Evolutionary conservation across 2,113 vertebrate species (phyloP).

Genomic region (Vulpes ferrilata): DNA sequence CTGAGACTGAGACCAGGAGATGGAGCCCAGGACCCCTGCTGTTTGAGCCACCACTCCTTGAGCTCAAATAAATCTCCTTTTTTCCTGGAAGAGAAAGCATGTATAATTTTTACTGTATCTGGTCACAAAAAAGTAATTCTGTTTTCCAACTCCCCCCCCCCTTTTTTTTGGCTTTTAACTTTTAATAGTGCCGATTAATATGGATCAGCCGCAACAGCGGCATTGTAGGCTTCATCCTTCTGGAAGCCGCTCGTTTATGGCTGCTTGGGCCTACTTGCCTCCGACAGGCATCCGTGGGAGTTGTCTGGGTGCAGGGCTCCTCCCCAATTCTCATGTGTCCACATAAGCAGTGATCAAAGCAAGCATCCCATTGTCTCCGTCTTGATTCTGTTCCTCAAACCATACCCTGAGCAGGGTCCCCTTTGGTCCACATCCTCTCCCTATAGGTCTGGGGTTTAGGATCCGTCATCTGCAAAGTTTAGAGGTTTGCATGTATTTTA

Average conservation of each 20-base stretch:
- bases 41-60: background rate
- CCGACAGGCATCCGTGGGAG: background rate
- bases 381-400: conserved; percentile 60
- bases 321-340: background rate
- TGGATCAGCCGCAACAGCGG: conserved; percentile 33
- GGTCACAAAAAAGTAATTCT: conserved; percentile 12
- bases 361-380: conserved; percentile 37
- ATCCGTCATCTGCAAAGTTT: conserved; percentile 51
- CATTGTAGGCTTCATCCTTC: background rate
- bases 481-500: conserved; percentile 68
- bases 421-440: conserved; percentile 35
- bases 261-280: background rate
- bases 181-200: conserved; percentile 57
- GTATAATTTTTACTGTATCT: conserved; percentile 28
- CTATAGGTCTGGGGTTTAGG: background rate
- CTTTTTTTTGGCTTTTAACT: conserved; percentile 54
- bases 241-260: conserved; percentile 26
- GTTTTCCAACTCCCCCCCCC: background rate
- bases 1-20: no score
- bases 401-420: background rate
- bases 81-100: conserved; percentile 74
- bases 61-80: conserved; percentile 80
- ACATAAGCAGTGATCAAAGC: conserved; percentile 56
- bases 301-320: background rate
- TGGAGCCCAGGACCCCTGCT: background rate